These are phyloP conservation scores for Plebejus argus DNA, from an alignment of 2,888 invertebrate genomes.

Conservation along the genomic window DNA sequence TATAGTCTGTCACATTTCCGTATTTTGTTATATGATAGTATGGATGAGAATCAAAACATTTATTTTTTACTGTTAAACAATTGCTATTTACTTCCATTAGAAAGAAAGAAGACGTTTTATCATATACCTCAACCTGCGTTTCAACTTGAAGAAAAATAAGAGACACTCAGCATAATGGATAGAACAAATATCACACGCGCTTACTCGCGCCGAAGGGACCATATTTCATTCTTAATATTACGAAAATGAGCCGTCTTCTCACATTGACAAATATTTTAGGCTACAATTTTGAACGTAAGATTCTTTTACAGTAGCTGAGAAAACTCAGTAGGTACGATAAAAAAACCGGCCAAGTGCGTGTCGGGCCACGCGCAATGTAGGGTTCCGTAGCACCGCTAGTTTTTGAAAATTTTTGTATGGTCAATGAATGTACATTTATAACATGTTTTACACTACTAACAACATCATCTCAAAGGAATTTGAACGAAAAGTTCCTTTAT, in stretches of 20 bases:
- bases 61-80: too few relatives aligned
- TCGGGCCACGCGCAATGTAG: too few relatives aligned
- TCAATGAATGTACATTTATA: too few relatives aligned
- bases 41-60: too few relatives aligned
- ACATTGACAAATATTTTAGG: constrained; percentile 17
- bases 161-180: constrained; percentile 24
- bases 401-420: too few relatives aligned
- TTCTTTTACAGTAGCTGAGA: background rate
- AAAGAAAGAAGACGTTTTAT: background rate
- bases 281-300: background rate
- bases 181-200: constrained; percentile 21
- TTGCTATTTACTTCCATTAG: background rate
- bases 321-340: background rate
- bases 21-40: too few relatives aligned
- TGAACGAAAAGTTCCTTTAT: too few relatives aligned
- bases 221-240: constrained; percentile 21
- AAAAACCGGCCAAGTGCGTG: too few relatives aligned
- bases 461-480: too few relatives aligned
- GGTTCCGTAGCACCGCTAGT: too few relatives aligned
- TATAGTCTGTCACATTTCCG: too few relatives aligned
- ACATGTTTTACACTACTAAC: too few relatives aligned
- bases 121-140: background rate
- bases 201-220: background rate
- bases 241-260: constrained; percentile 12
- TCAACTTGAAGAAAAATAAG: constrained; percentile 12